A percentile compares a stretch with the other conserved stretches of the same genome.
Evolutionary conservation across 2,888 invertebrate species (phyloP).

Genomic region (Apeira syringaria): DNA sequence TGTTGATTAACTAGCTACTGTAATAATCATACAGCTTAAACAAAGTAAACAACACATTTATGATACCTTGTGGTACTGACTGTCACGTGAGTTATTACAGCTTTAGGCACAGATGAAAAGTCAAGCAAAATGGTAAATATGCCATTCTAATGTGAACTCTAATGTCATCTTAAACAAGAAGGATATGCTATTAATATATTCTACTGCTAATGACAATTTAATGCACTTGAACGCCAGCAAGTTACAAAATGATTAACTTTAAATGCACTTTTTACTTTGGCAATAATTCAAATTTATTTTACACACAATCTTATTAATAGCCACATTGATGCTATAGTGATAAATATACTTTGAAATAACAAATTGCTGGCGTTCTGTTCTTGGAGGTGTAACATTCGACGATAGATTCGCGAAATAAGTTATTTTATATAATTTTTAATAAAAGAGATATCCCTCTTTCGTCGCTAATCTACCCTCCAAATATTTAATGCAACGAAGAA

Average conservation of each 20-base stretch:
- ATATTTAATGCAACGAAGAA: slow-evolving; percentile 46
- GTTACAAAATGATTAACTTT: slow-evolving; percentile 42
- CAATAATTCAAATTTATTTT: slow-evolving; percentile 47
- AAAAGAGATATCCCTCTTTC: slow-evolving; percentile 61
- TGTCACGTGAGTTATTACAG: no score
- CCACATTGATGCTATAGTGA: no score
- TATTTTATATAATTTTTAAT: slow-evolving; percentile 58
- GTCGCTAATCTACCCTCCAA: slow-evolving; percentile 41
- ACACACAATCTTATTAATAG: slow-evolving; percentile 53
- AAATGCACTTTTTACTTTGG: slow-evolving; percentile 74
- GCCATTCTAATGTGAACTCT: not conserved
- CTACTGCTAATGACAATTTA: slow-evolving; percentile 42
- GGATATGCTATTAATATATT: slow-evolving; percentile 62
- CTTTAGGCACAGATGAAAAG: no score
- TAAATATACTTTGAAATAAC: slow-evolving; percentile 51
- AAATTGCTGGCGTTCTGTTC: slow-evolving; percentile 59
- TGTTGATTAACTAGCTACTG: no score
- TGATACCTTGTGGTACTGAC: no score
- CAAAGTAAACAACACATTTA: no score
- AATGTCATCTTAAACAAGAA: slow-evolving; percentile 23
- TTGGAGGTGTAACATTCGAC: slow-evolving; percentile 40
- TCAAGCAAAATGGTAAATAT: not conserved
- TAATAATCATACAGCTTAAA: no score
- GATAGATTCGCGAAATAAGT: slow-evolving; percentile 52
- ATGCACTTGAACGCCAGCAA: slow-evolving; percentile 63